Conservation (phyloP, 2,113 vertebrate species). For the Thryonomys swinderianus region DNA sequence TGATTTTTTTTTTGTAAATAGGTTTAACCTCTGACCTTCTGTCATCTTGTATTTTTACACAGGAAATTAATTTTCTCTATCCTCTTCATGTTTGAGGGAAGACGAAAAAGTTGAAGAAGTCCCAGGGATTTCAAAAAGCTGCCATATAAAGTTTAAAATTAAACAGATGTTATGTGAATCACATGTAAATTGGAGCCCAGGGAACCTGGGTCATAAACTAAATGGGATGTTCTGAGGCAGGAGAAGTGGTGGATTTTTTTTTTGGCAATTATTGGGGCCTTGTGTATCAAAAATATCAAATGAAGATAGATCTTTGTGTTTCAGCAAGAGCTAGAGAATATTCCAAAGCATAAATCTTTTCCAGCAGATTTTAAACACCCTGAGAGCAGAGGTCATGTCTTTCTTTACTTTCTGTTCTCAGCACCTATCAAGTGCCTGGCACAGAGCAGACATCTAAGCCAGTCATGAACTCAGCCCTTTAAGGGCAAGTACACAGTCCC, state of each 20-base stretch:
- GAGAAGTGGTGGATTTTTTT: constrained; percentile 83
- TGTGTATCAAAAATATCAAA: constrained; percentile 85
- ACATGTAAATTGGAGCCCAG: constrained; percentile 88
- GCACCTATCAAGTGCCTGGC: neutral
- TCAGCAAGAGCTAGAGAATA: constrained; percentile 78
- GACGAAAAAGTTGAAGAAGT: constrained; percentile 86
- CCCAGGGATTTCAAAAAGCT: constrained; percentile 87
- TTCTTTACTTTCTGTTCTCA: neutral
- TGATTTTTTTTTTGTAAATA: constrained; percentile 88
- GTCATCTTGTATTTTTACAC: constrained; percentile 90
- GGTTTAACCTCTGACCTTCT: constrained; percentile 89
- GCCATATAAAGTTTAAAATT: constrained; percentile 91
- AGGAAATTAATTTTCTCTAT: constrained; percentile 92
- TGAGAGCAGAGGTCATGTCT: constrained; percentile 48
- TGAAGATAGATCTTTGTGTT: constrained; percentile 81
- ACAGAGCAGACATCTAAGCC: neutral
- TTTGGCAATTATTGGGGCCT: constrained; percentile 81
- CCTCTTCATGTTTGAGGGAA: constrained; percentile 83
- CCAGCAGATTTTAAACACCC: constrained; percentile 59
- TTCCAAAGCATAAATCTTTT: constrained; percentile 80
- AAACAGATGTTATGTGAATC: constrained; percentile 92
- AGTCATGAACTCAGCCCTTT: neutral
- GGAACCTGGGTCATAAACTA: constrained; percentile 85
- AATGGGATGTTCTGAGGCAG: constrained; percentile 84
- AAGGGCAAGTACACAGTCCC: neutral